A percentile compares a stretch with the other conserved stretches of the same genome.
phyloP scores from a whole-genome alignment of 2,113 vertebrate genomes.

The Brachyhypopomus occidentalis region DNA sequence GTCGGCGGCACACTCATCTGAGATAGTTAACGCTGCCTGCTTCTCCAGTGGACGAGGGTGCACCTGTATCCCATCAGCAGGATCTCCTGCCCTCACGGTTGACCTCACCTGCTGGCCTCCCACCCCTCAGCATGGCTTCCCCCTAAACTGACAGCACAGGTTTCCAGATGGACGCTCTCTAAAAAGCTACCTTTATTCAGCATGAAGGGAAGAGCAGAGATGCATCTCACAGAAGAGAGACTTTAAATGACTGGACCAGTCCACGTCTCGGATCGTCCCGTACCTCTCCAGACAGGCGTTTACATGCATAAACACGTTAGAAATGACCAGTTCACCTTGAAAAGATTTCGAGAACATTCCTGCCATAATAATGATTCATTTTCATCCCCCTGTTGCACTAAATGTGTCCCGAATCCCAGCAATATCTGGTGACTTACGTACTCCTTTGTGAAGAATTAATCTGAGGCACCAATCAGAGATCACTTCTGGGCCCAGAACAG shows the following conservation, averaged over 20 bases:
- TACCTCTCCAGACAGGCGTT: neutral
- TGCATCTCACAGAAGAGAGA: no score
- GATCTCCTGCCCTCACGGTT: neutral
- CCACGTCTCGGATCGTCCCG: no score
- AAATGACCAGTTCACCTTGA: neutral
- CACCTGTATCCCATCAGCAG: neutral
- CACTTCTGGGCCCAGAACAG: neutral
- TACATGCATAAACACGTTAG: neutral
- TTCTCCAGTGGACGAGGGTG: neutral
- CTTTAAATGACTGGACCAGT: no score
- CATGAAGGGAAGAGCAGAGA: no score
- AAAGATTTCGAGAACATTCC: neutral
- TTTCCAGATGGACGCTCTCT: neutral
- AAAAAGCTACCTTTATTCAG: no score
- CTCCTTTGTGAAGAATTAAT: neutral
- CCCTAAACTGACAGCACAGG: neutral
- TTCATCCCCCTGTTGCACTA: neutral
- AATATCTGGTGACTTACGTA: neutral
- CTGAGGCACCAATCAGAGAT: neutral
- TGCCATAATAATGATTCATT: neutral
- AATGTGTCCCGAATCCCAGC: neutral
- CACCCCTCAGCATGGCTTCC: neutral
- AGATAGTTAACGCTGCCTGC: no score
- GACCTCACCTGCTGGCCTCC: neutral
- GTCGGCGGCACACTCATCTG: no score